These are phyloP conservation scores for Drosophila rellima DNA, from an alignment of 2,888 invertebrate genomes.

Conservation along the genomic window DNA sequence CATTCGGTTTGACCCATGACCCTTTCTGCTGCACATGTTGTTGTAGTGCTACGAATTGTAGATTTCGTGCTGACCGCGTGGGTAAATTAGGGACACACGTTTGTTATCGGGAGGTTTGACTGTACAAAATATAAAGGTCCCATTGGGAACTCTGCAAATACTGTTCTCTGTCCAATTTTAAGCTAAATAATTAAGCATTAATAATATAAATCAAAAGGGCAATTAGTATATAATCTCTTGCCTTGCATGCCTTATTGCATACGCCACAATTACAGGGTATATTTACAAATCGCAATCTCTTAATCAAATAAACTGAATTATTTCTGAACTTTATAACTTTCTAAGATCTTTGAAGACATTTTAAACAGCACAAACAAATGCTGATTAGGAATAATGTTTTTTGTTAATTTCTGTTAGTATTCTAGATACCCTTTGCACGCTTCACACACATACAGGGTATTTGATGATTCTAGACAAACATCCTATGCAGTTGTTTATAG, in stretches of 20 bases:
- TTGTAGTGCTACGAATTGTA: no score
- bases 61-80: no score
- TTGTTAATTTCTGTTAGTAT: neutral
- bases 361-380: no score
- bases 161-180: no score
- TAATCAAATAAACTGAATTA: neutral
- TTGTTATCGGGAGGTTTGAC: no score
- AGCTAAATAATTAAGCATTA: neutral
- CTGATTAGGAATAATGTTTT: neutral
- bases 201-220: neutral
- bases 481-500: conserved; percentile 5
- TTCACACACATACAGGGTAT: neutral
- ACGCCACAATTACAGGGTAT: conserved; percentile 1
- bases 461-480: conserved; percentile 8
- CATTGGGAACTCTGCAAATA: no score
- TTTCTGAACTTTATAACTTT: no score
- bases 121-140: no score
- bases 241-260: neutral
- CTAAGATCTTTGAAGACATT: no score
- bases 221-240: neutral
- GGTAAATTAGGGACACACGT: no score
- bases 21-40: no score
- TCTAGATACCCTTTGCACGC: neutral
- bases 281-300: neutral
- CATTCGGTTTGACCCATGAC: no score